Evolutionary conservation across 2,888 invertebrate species (phyloP).

Genomic region (Aromia moschata): DNA sequence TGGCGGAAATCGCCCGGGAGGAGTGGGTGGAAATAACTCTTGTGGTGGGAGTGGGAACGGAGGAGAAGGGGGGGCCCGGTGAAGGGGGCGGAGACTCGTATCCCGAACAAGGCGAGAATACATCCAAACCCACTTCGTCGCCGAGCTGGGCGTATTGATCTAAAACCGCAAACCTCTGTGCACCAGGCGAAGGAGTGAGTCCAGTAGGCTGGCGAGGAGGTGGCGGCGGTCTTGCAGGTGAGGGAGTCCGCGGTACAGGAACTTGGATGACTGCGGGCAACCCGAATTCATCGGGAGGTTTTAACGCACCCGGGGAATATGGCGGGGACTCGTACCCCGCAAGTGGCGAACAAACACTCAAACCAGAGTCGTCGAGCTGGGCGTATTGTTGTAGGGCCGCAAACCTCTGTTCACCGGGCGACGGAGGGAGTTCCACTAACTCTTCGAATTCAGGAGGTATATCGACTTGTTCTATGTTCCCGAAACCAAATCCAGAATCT

Average conservation of each 20-base stretch:
- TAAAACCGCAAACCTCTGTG: no score
- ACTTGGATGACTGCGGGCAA: background rate
- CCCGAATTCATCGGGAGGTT: background rate
- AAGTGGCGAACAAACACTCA: background rate
- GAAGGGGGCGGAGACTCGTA: no score
- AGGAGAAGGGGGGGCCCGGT: no score
- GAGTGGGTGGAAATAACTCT: no score
- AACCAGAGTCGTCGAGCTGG: background rate
- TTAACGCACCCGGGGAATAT: background rate
- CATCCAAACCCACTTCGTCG: no score
- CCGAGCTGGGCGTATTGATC: no score
- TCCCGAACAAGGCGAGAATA: no score
- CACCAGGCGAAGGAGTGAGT: no score
- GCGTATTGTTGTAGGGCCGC: background rate
- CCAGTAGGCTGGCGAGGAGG: background rate
- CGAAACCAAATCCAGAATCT: no score
- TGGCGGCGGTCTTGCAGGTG: background rate
- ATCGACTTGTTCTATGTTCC: no score
- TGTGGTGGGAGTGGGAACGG: no score
- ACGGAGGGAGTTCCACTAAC: background rate
- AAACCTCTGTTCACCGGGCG: background rate
- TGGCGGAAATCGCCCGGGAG: no score
- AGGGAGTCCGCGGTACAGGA: background rate
- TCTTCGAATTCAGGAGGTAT: background rate
- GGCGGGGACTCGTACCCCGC: conserved; percentile 1